A percentile compares a stretch with the other conserved stretches of the same genome.
These are phyloP conservation scores for Wasmannia auropunctata DNA, from an alignment of 1,140 invertebrate genomes.

Conservation along the genomic window DNA sequence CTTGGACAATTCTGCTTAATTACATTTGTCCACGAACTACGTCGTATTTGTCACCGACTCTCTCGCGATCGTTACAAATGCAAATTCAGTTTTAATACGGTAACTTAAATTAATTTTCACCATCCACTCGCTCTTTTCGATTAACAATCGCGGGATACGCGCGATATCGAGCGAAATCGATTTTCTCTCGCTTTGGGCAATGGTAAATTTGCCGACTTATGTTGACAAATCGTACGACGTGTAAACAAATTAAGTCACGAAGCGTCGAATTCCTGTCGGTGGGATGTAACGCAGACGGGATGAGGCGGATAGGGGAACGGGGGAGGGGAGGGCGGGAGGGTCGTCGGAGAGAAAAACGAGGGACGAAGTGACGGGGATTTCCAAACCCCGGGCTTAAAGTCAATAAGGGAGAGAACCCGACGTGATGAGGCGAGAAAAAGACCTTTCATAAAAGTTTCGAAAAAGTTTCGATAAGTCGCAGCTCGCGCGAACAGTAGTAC, in stretches of 20 bases:
- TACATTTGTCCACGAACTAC: background rate
- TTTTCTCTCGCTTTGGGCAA: slow-evolving; percentile 47
- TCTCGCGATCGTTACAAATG: background rate
- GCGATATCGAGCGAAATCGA: slow-evolving; percentile 47
- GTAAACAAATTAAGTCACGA: slow-evolving; percentile 72
- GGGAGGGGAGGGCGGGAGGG: background rate
- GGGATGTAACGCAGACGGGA: slow-evolving; percentile 17
- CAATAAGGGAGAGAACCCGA: slow-evolving; percentile 74
- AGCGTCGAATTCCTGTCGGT: slow-evolving; percentile 39
- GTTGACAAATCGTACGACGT: slow-evolving; percentile 68
- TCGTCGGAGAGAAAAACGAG: slow-evolving; percentile 30
- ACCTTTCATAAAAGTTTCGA: slow-evolving; percentile 65
- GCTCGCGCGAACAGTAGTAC: slow-evolving; percentile 62
- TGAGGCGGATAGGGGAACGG: background rate
- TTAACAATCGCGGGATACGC: background rate
- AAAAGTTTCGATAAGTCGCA: slow-evolving; percentile 75
- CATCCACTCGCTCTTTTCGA: background rate
- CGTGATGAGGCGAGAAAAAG: slow-evolving; percentile 70
- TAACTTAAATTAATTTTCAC: slow-evolving; percentile 33
- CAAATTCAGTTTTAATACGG: background rate
- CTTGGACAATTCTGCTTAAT: background rate
- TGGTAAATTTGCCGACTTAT: slow-evolving; percentile 73
- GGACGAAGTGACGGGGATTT: slow-evolving; percentile 45
- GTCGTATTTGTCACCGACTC: background rate
- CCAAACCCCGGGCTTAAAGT: slow-evolving; percentile 73